A percentile compares a stretch with the other conserved stretches of the same genome.
Conservation (phyloP, 2,113 vertebrate genomes). For the Columbina picui region DNA sequence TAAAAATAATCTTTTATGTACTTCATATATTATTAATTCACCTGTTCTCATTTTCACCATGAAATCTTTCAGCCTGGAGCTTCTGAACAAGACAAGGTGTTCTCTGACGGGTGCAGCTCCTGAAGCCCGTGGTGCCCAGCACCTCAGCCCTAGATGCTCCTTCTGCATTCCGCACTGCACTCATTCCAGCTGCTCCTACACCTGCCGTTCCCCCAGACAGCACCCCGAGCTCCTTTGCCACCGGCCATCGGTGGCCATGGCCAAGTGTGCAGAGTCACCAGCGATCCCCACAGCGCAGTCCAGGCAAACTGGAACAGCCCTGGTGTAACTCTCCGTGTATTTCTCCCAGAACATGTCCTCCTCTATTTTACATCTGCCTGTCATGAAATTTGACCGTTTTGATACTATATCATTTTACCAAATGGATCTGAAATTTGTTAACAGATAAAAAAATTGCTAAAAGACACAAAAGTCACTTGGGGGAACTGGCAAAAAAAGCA, state of each 20-base stretch:
- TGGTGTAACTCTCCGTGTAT: neutral
- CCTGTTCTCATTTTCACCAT: neutral
- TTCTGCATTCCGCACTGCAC: neutral
- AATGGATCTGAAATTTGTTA: neutral
- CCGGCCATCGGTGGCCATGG: neutral
- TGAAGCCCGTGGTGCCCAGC: neutral
- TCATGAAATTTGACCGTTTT: neutral
- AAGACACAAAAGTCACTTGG: neutral
- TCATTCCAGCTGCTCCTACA: neutral
- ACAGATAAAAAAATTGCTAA: neutral
- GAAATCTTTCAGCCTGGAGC: neutral
- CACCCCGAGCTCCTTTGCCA: neutral
- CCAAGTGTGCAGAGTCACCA: too few species aligned
- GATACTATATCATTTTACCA: neutral
- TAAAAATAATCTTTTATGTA: neutral
- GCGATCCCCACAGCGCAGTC: neutral
- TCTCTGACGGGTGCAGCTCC: neutral
- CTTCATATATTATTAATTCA: neutral
- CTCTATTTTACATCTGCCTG: neutral
- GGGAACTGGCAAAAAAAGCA: neutral
- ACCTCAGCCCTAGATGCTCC: neutral
- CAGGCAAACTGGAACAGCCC: neutral
- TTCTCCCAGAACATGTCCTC: neutral
- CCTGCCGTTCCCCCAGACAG: neutral
- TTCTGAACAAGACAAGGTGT: neutral